Conservation (phyloP, 2,888 invertebrate species). For the Zaprionus bogoriensis region DNA sequence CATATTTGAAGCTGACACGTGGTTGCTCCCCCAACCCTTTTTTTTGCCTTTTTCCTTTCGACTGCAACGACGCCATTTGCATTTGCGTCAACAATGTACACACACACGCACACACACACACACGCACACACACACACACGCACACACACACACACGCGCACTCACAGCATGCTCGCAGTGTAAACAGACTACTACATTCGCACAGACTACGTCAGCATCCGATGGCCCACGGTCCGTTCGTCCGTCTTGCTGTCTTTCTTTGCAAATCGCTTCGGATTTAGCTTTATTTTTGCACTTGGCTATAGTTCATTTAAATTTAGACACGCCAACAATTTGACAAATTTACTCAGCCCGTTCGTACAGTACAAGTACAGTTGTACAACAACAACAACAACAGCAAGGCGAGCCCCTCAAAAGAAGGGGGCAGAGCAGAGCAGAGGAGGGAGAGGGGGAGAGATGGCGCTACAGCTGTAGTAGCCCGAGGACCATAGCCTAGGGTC, state of each 20-base stretch:
- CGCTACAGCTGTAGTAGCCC: neutral
- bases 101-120: conserved; percentile 1
- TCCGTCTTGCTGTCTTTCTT: conserved; percentile 34
- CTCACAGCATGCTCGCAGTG: conserved; percentile 11
- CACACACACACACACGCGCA: conserved; percentile 1
- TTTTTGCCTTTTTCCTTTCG: conserved; percentile 1
- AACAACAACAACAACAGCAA: conserved; percentile 27
- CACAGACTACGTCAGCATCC: conserved; percentile 58
- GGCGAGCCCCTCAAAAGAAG: conserved; percentile 58
- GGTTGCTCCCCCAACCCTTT: conserved; percentile 31
- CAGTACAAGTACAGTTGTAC: conserved; percentile 66
- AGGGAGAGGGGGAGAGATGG: neutral
- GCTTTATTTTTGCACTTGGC: conserved; percentile 17
- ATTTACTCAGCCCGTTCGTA: conserved; percentile 46
- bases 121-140: conserved; percentile 1
- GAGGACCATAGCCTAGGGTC: conserved; percentile 16
- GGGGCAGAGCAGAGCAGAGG: neutral
- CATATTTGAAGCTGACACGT: conserved; percentile 55
- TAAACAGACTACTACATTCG: conserved; percentile 30
- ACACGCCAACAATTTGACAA: conserved; percentile 60
- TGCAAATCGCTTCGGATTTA: conserved; percentile 19
- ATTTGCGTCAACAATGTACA: conserved; percentile 61
- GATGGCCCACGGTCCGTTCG: too few relatives aligned
- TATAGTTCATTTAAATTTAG: conserved; percentile 68
- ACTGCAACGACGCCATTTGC: conserved; percentile 67